A percentile compares a stretch with the other conserved stretches of the same genome.
Evolutionary conservation across 2,888 invertebrate species (phyloP).

Genomic region (Thecophora atra): DNA sequence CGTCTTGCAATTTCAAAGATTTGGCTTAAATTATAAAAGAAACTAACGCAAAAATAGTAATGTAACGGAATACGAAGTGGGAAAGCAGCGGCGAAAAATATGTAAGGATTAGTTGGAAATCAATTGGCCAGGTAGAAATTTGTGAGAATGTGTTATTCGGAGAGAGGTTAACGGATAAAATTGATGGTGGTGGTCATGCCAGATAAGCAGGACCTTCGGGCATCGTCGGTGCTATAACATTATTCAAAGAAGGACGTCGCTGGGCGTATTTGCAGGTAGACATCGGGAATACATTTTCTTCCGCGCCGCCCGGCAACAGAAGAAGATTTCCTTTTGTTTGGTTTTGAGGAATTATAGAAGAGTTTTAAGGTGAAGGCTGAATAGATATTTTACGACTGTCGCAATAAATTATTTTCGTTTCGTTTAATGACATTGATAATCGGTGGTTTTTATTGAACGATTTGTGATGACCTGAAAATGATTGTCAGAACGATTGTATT

Average conservation of each 20-base stretch:
- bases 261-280: background rate
- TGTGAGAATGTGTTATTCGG: background rate
- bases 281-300: background rate
- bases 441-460: too few relatives aligned
- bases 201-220: constrained; percentile 12
- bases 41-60: background rate
- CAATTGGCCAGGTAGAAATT: constrained; percentile 32
- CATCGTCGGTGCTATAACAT: background rate
- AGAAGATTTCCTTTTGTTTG: background rate
- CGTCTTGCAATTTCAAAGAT: too few relatives aligned
- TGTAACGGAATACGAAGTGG: constrained; percentile 19
- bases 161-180: background rate
- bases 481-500: too few relatives aligned
- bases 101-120: constrained; percentile 15
- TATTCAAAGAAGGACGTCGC: background rate
- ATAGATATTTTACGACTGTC: too few relatives aligned
- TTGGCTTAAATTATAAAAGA: background rate
- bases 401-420: too few relatives aligned
- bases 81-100: constrained; percentile 4
- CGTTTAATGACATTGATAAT: too few relatives aligned
- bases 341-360: too few relatives aligned
- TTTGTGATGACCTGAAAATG: too few relatives aligned
- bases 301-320: too few relatives aligned
- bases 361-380: too few relatives aligned
- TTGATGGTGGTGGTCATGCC: background rate